A percentile compares a stretch with the other conserved stretches of the same genome.
Evolutionary conservation across 2,113 vertebrate species (phyloP).

Genomic region (Tachycineta bicolor): DNA sequence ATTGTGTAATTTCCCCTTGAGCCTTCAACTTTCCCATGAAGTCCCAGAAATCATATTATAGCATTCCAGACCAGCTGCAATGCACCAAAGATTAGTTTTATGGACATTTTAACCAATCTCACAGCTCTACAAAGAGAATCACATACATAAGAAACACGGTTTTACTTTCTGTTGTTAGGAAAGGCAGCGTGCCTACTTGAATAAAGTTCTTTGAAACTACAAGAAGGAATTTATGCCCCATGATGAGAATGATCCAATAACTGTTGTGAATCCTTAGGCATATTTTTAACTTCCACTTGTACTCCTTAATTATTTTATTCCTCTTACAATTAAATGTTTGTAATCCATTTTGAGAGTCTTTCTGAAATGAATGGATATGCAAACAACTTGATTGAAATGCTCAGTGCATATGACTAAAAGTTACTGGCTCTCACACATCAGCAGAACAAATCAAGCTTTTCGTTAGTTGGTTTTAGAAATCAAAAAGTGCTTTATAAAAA

Average conservation of each 20-base stretch:
- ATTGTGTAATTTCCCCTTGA: constrained; percentile 78
- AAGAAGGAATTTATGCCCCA: constrained; percentile 54
- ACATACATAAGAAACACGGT: constrained; percentile 45
- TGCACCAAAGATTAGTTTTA: constrained; percentile 61
- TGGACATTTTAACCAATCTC: constrained; percentile 55
- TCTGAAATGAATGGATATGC: constrained; percentile 63
- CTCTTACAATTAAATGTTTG: constrained; percentile 67
- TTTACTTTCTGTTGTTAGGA: constrained; percentile 62
- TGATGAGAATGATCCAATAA: constrained; percentile 68
- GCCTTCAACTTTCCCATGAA: constrained; percentile 84
- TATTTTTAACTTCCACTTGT: constrained; percentile 71
- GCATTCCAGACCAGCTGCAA: constrained; percentile 70
- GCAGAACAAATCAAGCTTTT: constrained; percentile 62
- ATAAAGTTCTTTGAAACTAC: constrained; percentile 71
- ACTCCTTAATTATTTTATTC: constrained; percentile 62
- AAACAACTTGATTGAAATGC: constrained; percentile 65
- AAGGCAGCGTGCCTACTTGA: constrained; percentile 52
- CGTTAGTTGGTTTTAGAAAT: constrained; percentile 61
- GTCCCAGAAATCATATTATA: constrained; percentile 78
- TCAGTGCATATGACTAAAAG: constrained; percentile 65
- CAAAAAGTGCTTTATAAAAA: constrained; percentile 57
- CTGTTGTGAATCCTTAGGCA: constrained; percentile 63
- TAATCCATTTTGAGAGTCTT: constrained; percentile 63
- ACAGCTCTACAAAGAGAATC: constrained; percentile 47
- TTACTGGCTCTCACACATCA: constrained; percentile 65